A percentile compares a stretch with the other conserved stretches of the same genome.
phyloP scores from a whole-genome alignment of 2,113 vertebrate species.

The Serilophus lunatus region DNA sequence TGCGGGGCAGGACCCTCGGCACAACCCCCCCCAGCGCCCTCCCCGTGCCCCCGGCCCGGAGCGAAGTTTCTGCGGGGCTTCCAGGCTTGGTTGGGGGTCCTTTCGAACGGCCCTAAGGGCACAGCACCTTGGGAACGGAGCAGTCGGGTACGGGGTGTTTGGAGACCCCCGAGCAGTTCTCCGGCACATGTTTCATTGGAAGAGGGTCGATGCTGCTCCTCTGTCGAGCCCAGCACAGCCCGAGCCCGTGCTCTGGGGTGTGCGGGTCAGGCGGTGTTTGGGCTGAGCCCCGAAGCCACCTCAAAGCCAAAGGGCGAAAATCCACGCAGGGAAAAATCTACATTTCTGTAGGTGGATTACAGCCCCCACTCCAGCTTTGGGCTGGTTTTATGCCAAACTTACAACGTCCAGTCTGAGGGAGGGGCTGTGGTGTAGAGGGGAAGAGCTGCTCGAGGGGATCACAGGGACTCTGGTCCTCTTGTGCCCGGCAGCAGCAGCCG shows the following conservation, averaged over 20 bases:
- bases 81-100: neutral
- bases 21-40: accelerated
- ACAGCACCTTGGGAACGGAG: accelerated
- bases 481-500: neutral
- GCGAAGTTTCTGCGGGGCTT: neutral
- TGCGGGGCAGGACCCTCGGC: neutral
- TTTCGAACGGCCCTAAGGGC: accelerated
- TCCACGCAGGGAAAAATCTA: accelerated
- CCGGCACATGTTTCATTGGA: accelerated
- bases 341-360: accelerated
- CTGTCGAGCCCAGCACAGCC: accelerated
- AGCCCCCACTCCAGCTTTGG: neutral
- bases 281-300: neutral
- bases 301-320: neutral
- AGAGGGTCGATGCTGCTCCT: accelerated
- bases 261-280: accelerated
- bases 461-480: accelerated
- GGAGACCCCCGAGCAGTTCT: neutral
- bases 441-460: neutral
- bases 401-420: accelerated
- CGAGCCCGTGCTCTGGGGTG: accelerated
- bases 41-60: accelerated
- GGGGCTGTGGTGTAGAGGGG: neutral
- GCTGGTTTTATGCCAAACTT: neutral
- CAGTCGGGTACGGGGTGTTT: accelerated